Base-by-base conservation (phyloP, 2,113 vertebrate genomes). In the Entosphenus tridentatus region DNA sequence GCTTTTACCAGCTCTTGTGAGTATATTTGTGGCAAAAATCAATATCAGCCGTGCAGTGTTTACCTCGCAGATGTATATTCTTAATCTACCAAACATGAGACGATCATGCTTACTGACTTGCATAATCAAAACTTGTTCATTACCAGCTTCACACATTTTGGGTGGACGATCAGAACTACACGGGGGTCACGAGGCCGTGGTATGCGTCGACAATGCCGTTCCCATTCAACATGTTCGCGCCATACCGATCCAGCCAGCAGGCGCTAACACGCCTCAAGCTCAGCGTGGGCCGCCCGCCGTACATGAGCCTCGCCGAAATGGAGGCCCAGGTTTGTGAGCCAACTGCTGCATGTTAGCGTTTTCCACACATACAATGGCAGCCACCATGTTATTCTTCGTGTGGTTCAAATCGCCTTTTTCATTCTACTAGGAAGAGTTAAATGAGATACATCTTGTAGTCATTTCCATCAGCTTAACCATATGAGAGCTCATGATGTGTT, bases 131-230 rank as follows among this genome's bases (percentile, higher is more conserved):
- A 39, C 39, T 39, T 39, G 39, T 39, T 39, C 72, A 56, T 67
- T 70, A 76, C 16, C 72, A 98, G 93, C 77, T 96, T 74, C 88
- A 98, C 76, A 92, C 89, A n/a, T 98, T 98, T 78, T 98, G 93
- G 93, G 83, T 98, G 72, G 92, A 98, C 67, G 77, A 81, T 68
- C 90, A 98, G 76, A 98, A 96, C 79, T 98, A 98, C 72, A 81
- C 82, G 73, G 83, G 75, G 75, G 75, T 96, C 77, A 96, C 89
- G 67, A 82, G 88, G 71, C 92, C 93, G 0, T 98, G 92, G 90
- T 95, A 89, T 77, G 85, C 87, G 18, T 89, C 93, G 68, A 87
- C 73, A 71, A 89, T 86, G 73, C 84, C 89, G 1, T 96, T 98
- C 74, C 93, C 89, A 1, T 76, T 96, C 57, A 89, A 81, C 75